Base-by-base conservation (phyloP, 2,797 vertebrate species). In the Argentina silus region DNA sequence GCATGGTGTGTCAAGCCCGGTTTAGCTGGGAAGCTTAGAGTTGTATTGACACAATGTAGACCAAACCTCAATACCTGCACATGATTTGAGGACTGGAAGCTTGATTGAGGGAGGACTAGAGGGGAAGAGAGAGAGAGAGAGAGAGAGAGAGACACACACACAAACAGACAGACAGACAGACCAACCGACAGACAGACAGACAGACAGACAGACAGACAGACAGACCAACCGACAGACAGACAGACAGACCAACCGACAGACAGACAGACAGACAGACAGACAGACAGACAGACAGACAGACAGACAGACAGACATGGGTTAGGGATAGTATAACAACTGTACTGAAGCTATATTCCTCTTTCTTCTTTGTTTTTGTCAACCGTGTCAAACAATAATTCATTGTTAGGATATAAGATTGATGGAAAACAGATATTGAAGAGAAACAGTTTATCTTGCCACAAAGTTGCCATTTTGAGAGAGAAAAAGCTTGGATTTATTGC, bases 181-280 rank as follows among this genome's bases (percentile, higher is more conserved):
- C n/a, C n/a, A n/a, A n/a, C n/a, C n/a, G n/a, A n/a, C n/a, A 56
- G 19, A 56, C 83, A 80, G 27, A 36, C 27, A 36, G 27, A 36
- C 27, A 36, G n/a, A n/a, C n/a, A 56, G 19, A 56, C 83, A 80
- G 27, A 36, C 27, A 36, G 27, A 36, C 27, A 36, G n/a, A n/a
- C n/a, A n/a, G n/a, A n/a, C n/a, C n/a, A n/a, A n/a, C n/a, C n/a
- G n/a, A n/a, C n/a, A 56, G 19, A 56, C 83, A 80, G 27, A 36
- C 27, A 36, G 27, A 36, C 27, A 36, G n/a, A n/a, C n/a, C n/a
- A n/a, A n/a, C n/a, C n/a, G 27, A 36, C 12, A 17, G 6, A 56
- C 12, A 56, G 53, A 56, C 12, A 19, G 53, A 56, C 2, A 11
- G n/a, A 7, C 3, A 56, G 53, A 12, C 8, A 36, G 27, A 36